These are phyloP conservation scores for Onychomys arenicola DNA, from an alignment of 2,797 vertebrate genomes.

Conservation along the genomic window DNA sequence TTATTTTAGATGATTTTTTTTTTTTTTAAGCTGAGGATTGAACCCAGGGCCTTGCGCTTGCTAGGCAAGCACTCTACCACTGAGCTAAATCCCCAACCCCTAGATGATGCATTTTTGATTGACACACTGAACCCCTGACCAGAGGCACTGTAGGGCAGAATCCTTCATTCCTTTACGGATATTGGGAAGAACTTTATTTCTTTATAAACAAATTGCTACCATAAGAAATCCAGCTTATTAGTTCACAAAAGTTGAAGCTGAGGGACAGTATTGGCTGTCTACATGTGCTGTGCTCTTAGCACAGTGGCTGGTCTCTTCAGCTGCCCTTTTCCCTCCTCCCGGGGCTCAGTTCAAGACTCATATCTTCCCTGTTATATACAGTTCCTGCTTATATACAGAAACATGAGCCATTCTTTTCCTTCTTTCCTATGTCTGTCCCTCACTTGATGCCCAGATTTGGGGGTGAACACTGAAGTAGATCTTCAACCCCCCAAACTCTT, in stretches of 20 bases:
- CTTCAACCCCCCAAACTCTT: background rate
- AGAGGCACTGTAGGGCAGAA: background rate
- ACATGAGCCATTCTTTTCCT: accelerated
- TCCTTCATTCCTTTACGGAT: background rate
- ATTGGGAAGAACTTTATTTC: background rate
- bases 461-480: background rate
- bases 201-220: background rate
- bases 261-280: background rate
- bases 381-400: background rate
- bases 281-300: too few species aligned
- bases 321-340: background rate
- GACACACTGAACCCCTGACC: background rate
- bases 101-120: background rate
- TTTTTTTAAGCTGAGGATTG: too few species aligned
- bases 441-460: background rate
- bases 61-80: too few species aligned
- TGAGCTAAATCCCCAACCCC: too few species aligned
- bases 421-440: background rate
- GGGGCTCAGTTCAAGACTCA: background rate
- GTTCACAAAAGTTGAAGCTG: background rate
- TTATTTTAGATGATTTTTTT: background rate
- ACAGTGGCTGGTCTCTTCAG: background rate
- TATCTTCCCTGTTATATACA: background rate
- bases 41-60: too few species aligned
- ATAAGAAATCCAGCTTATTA: background rate